These are phyloP conservation scores for Gallinago paraguaiae DNA, from an alignment of 2,113 vertebrate genomes.

Conservation along the genomic window DNA sequence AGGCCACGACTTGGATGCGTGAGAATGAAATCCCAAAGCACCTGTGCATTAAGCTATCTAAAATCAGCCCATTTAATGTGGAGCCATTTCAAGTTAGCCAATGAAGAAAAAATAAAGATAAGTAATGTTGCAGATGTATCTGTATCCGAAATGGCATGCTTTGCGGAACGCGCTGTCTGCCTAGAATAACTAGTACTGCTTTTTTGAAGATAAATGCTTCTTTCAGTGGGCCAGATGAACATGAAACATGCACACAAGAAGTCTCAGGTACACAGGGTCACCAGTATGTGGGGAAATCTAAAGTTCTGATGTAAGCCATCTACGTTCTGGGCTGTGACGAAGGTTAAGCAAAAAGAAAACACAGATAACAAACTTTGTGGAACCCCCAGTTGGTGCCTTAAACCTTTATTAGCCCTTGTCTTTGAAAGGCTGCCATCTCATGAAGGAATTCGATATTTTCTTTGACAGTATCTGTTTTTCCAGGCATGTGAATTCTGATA, in stretches of 20 bases:
- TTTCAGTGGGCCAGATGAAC: not conserved
- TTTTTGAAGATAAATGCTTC: not conserved
- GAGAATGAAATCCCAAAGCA: not conserved
- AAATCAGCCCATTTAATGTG: not conserved
- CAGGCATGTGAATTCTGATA: not conserved
- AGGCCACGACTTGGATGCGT: rapidly evolving
- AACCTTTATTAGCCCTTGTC: not conserved
- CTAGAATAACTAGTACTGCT: not conserved
- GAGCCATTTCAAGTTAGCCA: not conserved
- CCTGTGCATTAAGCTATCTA: not conserved
- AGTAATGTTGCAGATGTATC: too few relatives aligned
- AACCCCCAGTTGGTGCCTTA: not conserved
- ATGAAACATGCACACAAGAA: not conserved
- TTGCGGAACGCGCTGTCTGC: not conserved
- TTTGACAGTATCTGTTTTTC: not conserved
- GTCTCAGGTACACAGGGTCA: not conserved
- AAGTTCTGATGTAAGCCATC: not conserved
- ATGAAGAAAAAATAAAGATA: not conserved
- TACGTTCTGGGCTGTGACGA: not conserved
- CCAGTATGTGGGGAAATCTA: not conserved
- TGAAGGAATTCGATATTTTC: not conserved
- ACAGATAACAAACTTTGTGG: not conserved
- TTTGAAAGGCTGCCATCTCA: not conserved
- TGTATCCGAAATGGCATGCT: not conserved
- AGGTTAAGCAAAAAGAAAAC: not conserved